These are phyloP conservation scores for Platalea minor DNA, from an alignment of 2,797 vertebrate species.

Conservation along the genomic window DNA sequence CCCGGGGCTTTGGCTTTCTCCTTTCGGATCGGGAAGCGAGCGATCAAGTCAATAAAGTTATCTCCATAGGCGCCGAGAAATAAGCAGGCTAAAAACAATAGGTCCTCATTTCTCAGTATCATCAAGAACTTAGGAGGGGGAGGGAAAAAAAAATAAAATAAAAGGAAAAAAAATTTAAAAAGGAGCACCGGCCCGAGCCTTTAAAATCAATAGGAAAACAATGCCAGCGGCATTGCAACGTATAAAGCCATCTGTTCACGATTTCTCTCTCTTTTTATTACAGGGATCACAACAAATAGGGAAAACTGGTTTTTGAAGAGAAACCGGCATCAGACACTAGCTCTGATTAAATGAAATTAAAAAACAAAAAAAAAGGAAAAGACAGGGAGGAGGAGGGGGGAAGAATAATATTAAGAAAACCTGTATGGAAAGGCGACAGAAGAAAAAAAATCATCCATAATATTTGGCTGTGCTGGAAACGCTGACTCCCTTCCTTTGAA, in stretches of 20 bases:
- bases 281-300: conserved; percentile 8
- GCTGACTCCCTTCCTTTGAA: conserved; percentile 68
- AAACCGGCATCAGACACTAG: not conserved
- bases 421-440: conserved; percentile 13
- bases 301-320: not conserved
- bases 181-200: not conserved
- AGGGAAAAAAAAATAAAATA: not conserved
- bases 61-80: conserved; percentile 43
- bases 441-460: conserved; percentile 68
- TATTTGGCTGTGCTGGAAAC: conserved; percentile 60
- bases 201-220: conserved; percentile 35
- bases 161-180: not conserved
- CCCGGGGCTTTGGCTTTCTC: not conserved
- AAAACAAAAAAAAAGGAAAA: not conserved
- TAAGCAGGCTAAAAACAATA: conserved; percentile 39
- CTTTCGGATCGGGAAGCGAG: conserved; percentile 5
- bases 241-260: conserved; percentile 43
- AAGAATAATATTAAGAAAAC: conserved; percentile 57
- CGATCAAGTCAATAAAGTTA: conserved; percentile 62
- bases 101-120: conserved; percentile 49
- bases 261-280: not conserved
- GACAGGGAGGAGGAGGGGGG: not conserved
- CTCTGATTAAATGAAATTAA: not conserved
- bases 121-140: conserved; percentile 47
- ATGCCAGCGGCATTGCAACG: not conserved